A percentile compares a stretch with the other conserved stretches of the same genome.
Evolutionary conservation across 2,888 invertebrate genomes (phyloP).

Genomic region (Rhagonycha fulva): DNA sequence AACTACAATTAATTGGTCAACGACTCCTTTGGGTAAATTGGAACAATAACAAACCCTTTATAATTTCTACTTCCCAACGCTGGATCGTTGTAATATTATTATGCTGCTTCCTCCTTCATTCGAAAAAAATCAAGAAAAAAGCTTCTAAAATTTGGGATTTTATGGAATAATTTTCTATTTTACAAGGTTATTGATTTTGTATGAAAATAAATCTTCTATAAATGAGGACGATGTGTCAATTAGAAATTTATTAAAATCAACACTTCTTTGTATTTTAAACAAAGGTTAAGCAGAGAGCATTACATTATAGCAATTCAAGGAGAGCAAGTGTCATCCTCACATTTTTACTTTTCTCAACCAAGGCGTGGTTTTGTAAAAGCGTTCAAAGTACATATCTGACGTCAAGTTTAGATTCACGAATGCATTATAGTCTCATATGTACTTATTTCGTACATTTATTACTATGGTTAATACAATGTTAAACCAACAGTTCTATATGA

Average conservation of each 20-base stretch:
- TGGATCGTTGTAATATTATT: no score
- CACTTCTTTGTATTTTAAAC: neutral
- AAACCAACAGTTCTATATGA: neutral
- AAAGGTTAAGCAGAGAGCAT: neutral
- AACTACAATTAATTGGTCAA: neutral
- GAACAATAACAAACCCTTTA: neutral
- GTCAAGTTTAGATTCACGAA: neutral
- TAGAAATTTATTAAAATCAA: neutral
- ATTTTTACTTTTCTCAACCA: slow-evolving; percentile 16
- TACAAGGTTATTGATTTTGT: neutral
- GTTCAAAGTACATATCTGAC: slow-evolving; percentile 1
- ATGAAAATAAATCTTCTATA: neutral
- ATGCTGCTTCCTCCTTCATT: no score
- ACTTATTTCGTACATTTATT: neutral
- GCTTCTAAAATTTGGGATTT: neutral
- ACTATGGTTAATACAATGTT: neutral
- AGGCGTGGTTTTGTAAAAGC: slow-evolving; percentile 16
- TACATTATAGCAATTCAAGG: slow-evolving; percentile 16
- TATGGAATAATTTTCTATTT: neutral
- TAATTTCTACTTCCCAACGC: neutral
- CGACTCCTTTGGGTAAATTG: neutral
- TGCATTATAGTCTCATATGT: neutral
- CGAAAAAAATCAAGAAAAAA: no score
- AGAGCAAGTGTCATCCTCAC: slow-evolving; percentile 19
- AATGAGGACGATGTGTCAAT: neutral